Conservation (phyloP, 2,888 invertebrate genomes). For the Pollenia angustigena region DNA sequence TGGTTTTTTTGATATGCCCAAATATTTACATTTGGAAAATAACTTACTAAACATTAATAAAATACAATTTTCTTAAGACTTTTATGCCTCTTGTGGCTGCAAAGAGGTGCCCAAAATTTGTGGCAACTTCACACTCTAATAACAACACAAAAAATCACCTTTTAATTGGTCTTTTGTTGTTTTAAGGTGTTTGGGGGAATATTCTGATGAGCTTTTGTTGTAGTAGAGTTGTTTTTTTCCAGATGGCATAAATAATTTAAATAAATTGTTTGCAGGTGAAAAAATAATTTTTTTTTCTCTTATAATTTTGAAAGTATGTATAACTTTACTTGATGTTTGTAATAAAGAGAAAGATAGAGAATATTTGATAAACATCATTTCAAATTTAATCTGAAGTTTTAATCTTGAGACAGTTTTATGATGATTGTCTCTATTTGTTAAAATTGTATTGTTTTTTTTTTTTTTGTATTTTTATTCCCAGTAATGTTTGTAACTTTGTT, state of each 20-base stretch:
- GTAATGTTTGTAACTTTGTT: constrained; percentile 34
- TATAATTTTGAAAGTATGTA: not conserved
- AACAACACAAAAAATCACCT: constrained; percentile 27
- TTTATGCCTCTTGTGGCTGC: not conserved
- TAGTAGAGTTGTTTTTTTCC: too few relatives aligned
- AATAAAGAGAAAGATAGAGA: not conserved
- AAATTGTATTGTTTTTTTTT: constrained; percentile 44
- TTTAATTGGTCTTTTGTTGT: constrained; percentile 32
- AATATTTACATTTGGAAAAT: not conserved
- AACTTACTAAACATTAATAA: constrained; percentile 25
- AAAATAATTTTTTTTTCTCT: not conserved
- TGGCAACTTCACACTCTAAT: constrained; percentile 63
- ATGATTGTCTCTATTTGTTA: constrained; percentile 36
- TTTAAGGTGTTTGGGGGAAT: constrained; percentile 11
- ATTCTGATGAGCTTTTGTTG: constrained; percentile 5
- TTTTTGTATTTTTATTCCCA: constrained; percentile 43
- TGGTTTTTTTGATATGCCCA: not conserved
- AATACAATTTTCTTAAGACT: not conserved
- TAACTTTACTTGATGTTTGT: not conserved
- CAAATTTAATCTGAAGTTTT: constrained; percentile 38
- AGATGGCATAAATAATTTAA: constrained; percentile 44
- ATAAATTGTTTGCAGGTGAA: constrained; percentile 30
- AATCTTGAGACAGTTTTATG: constrained; percentile 57
- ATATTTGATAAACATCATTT: constrained; percentile 28
- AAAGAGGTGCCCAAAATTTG: constrained; percentile 17